Conservation (phyloP, 2,113 vertebrate genomes). For the Steatornis caripensis region DNA sequence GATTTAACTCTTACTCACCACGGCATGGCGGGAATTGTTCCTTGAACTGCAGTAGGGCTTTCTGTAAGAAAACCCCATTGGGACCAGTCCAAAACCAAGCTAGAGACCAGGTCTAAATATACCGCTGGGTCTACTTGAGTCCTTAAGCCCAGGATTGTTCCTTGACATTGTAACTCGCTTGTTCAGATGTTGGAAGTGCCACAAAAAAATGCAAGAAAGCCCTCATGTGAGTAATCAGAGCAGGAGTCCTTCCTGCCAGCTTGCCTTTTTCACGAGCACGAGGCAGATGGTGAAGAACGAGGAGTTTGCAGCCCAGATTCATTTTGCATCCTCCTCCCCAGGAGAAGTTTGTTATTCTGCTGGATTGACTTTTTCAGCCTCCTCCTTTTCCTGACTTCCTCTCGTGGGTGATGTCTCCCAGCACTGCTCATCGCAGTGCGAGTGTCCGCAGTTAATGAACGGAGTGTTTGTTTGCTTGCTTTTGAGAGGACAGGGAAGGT, state of each 20-base stretch:
- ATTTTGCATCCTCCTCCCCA: not conserved
- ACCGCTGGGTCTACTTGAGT: not conserved
- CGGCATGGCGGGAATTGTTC: not conserved
- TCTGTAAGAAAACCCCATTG: not conserved
- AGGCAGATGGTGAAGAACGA: not conserved
- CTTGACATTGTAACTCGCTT: rapidly evolving
- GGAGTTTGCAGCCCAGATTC: not conserved
- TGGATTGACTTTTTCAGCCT: not conserved
- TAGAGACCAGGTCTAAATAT: not conserved
- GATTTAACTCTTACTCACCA: not conserved
- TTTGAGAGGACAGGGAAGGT: not conserved
- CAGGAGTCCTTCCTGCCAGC: not conserved
- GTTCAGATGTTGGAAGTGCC: not conserved
- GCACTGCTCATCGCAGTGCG: not conserved
- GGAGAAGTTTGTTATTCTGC: not conserved
- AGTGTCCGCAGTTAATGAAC: not conserved
- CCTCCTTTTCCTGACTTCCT: not conserved
- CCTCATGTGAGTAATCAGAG: not conserved
- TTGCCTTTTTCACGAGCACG: not conserved
- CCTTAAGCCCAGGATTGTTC: not conserved
- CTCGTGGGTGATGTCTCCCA: not conserved
- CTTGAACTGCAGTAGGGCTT: not conserved
- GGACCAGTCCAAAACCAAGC: not conserved
- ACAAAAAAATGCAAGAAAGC: not conserved
- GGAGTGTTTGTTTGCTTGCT: not conserved